Evolutionary conservation across 92 coral and sea anemone species (phyloP).

Genomic region (Scolanthus callimorphus): DNA sequence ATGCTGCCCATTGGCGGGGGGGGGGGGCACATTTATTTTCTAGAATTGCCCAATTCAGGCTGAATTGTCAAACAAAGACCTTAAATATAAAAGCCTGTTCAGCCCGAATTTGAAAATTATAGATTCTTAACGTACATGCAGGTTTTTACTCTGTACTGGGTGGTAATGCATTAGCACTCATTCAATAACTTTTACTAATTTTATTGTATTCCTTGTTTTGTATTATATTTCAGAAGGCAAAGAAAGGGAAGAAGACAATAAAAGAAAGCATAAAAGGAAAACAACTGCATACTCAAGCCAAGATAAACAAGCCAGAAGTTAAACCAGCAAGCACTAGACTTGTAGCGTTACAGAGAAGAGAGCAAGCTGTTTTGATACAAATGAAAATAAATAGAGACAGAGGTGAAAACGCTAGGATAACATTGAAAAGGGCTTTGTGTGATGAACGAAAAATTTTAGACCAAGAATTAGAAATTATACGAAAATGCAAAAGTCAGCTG

Average conservation of each 20-base stretch:
- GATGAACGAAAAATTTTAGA: neutral
- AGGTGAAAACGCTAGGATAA: neutral
- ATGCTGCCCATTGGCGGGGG: too few species aligned
- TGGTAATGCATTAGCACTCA: too few species aligned
- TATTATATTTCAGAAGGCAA: too few species aligned
- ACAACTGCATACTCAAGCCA: neutral
- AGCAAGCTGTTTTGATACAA: neutral
- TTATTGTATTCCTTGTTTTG: neutral
- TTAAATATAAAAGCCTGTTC: too few species aligned
- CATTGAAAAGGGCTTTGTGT: neutral
- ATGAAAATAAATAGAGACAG: neutral
- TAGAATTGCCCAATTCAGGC: too few species aligned
- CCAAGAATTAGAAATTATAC: neutral
- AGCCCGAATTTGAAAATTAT: too few species aligned
- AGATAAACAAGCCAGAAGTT: too few species aligned
- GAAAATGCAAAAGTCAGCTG: neutral
- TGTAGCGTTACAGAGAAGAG: neutral
- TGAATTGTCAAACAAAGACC: too few species aligned
- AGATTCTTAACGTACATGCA: too few species aligned
- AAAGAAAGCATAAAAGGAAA: neutral
- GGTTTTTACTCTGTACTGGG: too few species aligned
- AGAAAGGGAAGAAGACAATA: neutral
- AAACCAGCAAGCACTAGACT: too few species aligned
- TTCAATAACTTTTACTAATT: neutral
- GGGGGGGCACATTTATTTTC: too few species aligned